Percentiles rank a stretch among this genome's conserved stretches.
phyloP scores from a whole-genome alignment of 37 sponge, comb jelly and placozoan species.

The Halichondria panicea region DNA sequence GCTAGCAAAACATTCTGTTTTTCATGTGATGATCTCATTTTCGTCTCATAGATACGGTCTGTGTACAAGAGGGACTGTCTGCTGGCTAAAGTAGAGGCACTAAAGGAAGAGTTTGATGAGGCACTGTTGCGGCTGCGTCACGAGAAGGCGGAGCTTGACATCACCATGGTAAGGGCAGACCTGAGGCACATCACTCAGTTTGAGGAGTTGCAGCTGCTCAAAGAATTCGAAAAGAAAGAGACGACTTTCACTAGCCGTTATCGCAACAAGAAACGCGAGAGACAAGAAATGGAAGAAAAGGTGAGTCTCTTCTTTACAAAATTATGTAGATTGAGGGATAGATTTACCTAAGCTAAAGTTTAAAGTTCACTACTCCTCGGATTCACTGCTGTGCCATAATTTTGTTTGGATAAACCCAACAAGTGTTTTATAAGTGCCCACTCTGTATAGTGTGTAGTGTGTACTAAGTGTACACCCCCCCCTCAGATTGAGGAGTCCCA shows the following conservation, averaged over 20 bases:
- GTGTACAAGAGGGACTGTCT: constrained; percentile 60
- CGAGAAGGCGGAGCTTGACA: constrained; percentile 71
- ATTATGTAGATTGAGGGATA: too few species aligned
- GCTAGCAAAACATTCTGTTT: too few species aligned
- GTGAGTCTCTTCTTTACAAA: constrained; percentile 17
- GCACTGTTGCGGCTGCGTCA: constrained; percentile 66
- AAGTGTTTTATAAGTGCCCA: not conserved
- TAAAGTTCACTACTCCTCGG: not conserved
- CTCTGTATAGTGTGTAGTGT: not conserved
- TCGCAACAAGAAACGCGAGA: constrained; percentile 77
- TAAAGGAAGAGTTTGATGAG: constrained; percentile 73
- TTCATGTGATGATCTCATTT: not conserved
- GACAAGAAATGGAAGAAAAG: constrained; percentile 75
- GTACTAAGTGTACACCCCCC: not conserved
- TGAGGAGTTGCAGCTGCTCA: constrained; percentile 92
- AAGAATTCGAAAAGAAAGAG: constrained; percentile 98
- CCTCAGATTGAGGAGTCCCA: constrained; percentile 71
- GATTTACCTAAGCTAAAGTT: not conserved
- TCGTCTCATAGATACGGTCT: constrained; percentile 1
- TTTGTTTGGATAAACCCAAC: not conserved
- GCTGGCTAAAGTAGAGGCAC: constrained; percentile 59
- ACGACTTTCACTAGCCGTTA: constrained; percentile 72
- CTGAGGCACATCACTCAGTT: constrained; percentile 85
- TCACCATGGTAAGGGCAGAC: constrained; percentile 71
- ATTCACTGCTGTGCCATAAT: not conserved